phyloP scores from a whole-genome alignment of 2,888 invertebrate species.

The Drosophila gaucha region DNA sequence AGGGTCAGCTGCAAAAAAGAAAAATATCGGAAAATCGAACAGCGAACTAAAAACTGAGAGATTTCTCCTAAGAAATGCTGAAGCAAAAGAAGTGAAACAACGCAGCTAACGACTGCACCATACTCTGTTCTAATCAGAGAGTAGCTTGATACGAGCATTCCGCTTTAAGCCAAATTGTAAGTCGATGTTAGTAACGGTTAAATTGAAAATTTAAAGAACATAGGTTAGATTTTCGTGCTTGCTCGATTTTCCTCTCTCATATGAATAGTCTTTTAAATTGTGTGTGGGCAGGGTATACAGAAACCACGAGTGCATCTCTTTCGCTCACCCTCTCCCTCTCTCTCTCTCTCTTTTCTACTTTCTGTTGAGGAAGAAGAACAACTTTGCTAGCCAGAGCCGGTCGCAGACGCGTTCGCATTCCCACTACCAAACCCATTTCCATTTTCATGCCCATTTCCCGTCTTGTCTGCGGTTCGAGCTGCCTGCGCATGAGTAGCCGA shows the following conservation, averaged over 20 bases:
- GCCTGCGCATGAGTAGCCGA: constrained; percentile 64
- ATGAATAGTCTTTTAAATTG: too few species aligned
- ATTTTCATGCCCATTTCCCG: constrained; percentile 1
- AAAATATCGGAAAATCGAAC: constrained; percentile 9
- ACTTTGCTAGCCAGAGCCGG: constrained; percentile 10
- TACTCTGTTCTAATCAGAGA: not conserved
- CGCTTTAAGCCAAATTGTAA: too few species aligned
- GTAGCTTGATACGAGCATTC: too few species aligned
- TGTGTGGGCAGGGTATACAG: constrained; percentile 4
- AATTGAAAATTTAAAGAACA: not conserved
- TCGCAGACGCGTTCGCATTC: constrained; percentile 3
- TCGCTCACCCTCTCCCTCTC: not conserved
- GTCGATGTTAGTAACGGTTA: not conserved
- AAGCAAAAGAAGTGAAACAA: too few species aligned
- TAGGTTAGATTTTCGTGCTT: not conserved
- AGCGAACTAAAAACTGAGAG: not conserved
- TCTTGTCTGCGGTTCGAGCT: constrained; percentile 41
- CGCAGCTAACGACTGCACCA: not conserved
- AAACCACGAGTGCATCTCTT: not conserved
- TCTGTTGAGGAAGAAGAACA: constrained; percentile 11
- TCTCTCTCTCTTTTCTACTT: not conserved
- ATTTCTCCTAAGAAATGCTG: constrained; percentile 5
- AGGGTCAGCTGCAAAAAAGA: constrained; percentile 11
- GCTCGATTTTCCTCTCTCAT: not conserved
- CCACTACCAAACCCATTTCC: constrained; percentile 20